These are phyloP conservation scores for Phortica variegata DNA, from an alignment of 1,140 invertebrate genomes.

Conservation along the genomic window DNA sequence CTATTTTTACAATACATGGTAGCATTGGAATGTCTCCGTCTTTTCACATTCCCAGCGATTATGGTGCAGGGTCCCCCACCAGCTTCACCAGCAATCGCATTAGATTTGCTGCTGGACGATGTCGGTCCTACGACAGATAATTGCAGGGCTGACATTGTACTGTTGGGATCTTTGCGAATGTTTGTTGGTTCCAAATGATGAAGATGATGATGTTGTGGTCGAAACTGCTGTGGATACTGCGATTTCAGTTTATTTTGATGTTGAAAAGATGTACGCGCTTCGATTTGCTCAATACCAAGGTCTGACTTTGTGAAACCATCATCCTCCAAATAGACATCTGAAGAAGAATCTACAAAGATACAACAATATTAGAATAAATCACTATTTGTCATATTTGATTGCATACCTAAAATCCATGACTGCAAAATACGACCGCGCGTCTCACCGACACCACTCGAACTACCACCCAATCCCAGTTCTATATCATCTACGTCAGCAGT, in stretches of 20 bases:
- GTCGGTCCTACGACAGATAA: slow-evolving; percentile 53
- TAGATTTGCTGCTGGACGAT: no score
- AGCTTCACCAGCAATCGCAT: not conserved
- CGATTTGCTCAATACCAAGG: slow-evolving; percentile 43
- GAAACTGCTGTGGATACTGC: slow-evolving; percentile 27
- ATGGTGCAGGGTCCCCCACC: not conserved
- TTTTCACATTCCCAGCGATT: slow-evolving; percentile 25
- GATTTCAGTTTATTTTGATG: slow-evolving; percentile 9
- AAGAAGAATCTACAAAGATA: slow-evolving; percentile 35
- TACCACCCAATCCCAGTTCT: slow-evolving; percentile 37
- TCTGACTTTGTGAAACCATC: slow-evolving; percentile 55
- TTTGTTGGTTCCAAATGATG: slow-evolving; percentile 26
- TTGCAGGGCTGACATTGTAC: slow-evolving; percentile 64
- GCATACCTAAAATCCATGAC: slow-evolving; percentile 46
- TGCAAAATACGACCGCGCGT: slow-evolving; percentile 29
- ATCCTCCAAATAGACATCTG: slow-evolving; percentile 52
- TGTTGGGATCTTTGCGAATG: slow-evolving; percentile 63
- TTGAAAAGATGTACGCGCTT: not conserved
- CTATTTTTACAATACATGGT: slow-evolving; percentile 38
- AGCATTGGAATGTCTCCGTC: slow-evolving; percentile 66
- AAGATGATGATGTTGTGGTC: slow-evolving; percentile 29
- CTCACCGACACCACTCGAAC: slow-evolving; percentile 23
- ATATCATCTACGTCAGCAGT: slow-evolving; percentile 38
- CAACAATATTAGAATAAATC: not conserved
- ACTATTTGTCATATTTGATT: not conserved